phyloP scores from a whole-genome alignment of 2,888 invertebrate species.

The Saturnia japonica region DNA sequence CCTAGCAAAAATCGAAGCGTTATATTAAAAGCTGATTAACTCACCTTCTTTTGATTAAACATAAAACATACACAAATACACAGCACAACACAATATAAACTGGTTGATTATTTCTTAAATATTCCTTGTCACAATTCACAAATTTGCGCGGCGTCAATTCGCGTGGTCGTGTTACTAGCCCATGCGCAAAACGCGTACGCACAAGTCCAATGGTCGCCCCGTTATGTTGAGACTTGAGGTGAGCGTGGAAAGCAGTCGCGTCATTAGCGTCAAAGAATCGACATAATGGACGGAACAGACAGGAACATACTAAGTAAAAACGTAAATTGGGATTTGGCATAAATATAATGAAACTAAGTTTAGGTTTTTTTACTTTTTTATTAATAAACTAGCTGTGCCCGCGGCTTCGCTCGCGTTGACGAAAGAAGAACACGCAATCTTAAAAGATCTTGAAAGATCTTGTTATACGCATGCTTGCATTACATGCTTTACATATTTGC shows the following conservation, averaged over 20 bases:
- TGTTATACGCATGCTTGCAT: too few species aligned
- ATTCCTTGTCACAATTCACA: constrained; percentile 16
- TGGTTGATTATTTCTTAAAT: background rate
- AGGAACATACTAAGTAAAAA: constrained; percentile 1
- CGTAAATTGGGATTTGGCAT: background rate
- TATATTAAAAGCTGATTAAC: constrained; percentile 3
- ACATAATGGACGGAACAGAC: constrained; percentile 22
- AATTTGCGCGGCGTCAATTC: constrained; percentile 17
- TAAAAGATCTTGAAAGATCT: too few species aligned
- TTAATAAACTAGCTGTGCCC: too few species aligned
- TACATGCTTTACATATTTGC: too few species aligned
- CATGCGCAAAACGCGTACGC: constrained; percentile 40
- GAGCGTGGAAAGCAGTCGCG: constrained; percentile 60
- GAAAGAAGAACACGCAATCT: too few species aligned
- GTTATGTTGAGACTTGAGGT: constrained; percentile 62
- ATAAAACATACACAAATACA: constrained; percentile 13
- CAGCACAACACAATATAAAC: constrained; percentile 21
- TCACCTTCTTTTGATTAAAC: constrained; percentile 9
- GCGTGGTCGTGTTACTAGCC: constrained; percentile 20
- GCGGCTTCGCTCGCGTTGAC: too few species aligned
- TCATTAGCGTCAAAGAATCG: constrained; percentile 55
- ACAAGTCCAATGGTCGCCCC: constrained; percentile 56
- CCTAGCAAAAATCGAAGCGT: constrained; percentile 8
- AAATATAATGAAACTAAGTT: too few species aligned
- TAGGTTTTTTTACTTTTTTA: too few species aligned